Evolutionary conservation across 2,113 vertebrate genomes (phyloP).

Genomic region (Eublepharis macularius): DNA sequence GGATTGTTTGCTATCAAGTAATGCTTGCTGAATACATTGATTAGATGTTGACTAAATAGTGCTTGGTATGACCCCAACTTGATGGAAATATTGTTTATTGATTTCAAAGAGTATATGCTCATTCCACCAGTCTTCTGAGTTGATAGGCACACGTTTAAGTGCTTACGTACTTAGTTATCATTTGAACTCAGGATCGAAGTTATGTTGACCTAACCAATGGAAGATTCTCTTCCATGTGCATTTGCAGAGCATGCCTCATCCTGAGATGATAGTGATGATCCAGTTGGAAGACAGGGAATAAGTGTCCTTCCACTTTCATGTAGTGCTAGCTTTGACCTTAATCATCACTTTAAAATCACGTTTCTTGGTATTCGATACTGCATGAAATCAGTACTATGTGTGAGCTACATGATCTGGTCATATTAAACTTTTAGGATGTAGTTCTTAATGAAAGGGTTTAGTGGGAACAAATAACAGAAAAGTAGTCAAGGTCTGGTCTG

Average conservation of each 20-base stretch:
- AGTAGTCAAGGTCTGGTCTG: neutral
- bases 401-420: neutral
- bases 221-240: neutral
- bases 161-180: neutral
- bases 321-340: neutral
- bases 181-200: neutral
- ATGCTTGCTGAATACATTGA: neutral
- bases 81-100: neutral
- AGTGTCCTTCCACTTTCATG: neutral
- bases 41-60: neutral
- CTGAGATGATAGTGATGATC: neutral
- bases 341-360: neutral
- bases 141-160: neutral
- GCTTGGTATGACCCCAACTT: neutral
- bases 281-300: neutral
- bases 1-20: neutral
- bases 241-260: neutral
- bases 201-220: neutral
- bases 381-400: too few species aligned
- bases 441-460: neutral
- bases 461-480: neutral
- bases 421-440: neutral
- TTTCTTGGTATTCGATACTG: neutral
- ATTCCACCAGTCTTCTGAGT: neutral
- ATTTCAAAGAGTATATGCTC: neutral